Evolutionary conservation across 2,797 vertebrate genomes (phyloP).

Genomic region (Poecilia picta): DNA sequence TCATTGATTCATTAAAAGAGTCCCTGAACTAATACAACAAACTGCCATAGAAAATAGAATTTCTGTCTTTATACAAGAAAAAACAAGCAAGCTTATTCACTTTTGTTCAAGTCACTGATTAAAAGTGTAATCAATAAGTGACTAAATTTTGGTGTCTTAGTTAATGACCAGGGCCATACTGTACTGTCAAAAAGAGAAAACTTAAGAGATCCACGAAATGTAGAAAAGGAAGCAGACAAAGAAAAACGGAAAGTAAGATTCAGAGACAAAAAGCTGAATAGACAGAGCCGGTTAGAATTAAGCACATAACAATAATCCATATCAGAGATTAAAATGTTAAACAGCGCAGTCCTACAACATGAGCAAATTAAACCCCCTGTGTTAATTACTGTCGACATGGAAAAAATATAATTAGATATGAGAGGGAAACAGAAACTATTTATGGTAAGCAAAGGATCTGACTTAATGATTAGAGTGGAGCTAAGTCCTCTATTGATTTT

Average conservation of each 20-base stretch:
- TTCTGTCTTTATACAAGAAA: not conserved
- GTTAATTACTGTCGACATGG: constrained; percentile 71
- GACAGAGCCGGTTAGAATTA: constrained; percentile 7
- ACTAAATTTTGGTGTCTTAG: not conserved
- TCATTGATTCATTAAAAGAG: not conserved
- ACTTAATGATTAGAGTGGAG: constrained; percentile 77
- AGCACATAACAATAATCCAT: constrained; percentile 32
- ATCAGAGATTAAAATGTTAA: constrained; percentile 36
- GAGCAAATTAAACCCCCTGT: constrained; percentile 48
- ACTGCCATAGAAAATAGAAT: too few relatives aligned
- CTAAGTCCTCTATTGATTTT: constrained; percentile 83
- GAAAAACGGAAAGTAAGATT: not conserved
- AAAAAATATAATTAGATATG: constrained; percentile 77
- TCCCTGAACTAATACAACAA: not conserved
- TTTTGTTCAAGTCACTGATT: not conserved
- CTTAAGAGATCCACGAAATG: not conserved
- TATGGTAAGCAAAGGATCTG: constrained; percentile 66
- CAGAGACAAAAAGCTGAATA: constrained; percentile 8
- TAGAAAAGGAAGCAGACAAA: not conserved
- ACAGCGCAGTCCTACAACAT: constrained; percentile 36
- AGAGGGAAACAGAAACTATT: constrained; percentile 72
- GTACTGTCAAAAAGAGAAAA: not conserved
- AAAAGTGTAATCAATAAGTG: not conserved
- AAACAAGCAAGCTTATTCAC: not conserved
- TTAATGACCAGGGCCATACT: not conserved